Conservation (phyloP, 30 jellyfish, hydroid and myxozoan genomes). For the Hydractinia echinata region DNA sequence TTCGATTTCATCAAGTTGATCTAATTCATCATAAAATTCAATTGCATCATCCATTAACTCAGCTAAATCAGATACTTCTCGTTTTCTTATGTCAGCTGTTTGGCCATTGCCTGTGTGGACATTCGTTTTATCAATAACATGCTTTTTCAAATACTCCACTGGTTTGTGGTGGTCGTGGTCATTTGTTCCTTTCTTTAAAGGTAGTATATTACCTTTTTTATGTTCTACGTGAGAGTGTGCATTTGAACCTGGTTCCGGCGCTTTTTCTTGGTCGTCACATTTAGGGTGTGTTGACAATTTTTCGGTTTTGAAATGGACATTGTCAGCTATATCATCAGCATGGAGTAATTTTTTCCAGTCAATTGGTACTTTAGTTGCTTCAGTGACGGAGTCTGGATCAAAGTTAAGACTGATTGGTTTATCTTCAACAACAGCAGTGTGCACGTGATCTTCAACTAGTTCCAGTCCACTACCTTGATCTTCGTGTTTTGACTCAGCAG, state of each 20-base stretch:
- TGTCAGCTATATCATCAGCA: conserved; percentile 9
- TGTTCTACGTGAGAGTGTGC: not conserved
- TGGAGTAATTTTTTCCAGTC: not conserved
- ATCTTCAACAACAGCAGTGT: not conserved
- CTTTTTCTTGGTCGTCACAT: not conserved
- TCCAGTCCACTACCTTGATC: no score
- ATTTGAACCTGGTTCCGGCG: not conserved
- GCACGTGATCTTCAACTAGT: not conserved
- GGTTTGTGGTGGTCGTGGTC: not conserved
- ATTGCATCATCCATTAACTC: not conserved
- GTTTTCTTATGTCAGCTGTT: not conserved
- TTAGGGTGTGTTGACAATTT: not conserved
- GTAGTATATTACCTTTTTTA: not conserved
- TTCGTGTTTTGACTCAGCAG: no score
- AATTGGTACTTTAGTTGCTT: conserved; percentile 3
- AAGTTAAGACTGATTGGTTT: conserved; percentile 10
- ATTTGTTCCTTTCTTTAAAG: not conserved
- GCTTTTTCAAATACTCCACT: not conserved
- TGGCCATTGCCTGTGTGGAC: not conserved
- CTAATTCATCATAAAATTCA: not conserved
- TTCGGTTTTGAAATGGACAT: conserved; percentile 1
- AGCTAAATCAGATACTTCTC: not conserved
- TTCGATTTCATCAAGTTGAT: conserved; percentile 1
- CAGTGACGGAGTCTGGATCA: not conserved
- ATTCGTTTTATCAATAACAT: no score